A percentile compares a stretch with the other conserved stretches of the same genome.
These are phyloP conservation scores for Heterohyrax brucei DNA, from an alignment of 2,797 vertebrate genomes.

Conservation along the genomic window DNA sequence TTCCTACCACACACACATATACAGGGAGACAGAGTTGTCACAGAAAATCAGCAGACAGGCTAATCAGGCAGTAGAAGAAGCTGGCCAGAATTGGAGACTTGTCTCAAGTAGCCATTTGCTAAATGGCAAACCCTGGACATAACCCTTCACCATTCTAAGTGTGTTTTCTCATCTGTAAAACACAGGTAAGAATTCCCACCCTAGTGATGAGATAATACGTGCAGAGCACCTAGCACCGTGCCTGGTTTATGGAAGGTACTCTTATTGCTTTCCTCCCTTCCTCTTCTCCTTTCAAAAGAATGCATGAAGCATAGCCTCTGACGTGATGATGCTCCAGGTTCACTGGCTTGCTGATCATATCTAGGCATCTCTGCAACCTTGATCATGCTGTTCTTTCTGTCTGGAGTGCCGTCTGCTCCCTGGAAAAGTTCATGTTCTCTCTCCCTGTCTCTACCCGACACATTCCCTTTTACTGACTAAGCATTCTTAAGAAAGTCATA, in stretches of 20 bases:
- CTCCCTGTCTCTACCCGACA: no score
- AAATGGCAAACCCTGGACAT: neutral
- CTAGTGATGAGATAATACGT: neutral
- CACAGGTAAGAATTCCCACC: neutral
- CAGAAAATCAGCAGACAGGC: neutral
- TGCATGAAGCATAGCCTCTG: neutral
- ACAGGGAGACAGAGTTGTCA: neutral
- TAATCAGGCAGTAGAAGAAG: conserved; percentile 20
- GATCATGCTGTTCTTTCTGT: neutral
- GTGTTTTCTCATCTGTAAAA: conserved; percentile 40
- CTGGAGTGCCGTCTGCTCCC: neutral
- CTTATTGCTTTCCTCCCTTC: neutral
- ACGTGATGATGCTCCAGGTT: neutral
- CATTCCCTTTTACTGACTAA: neutral
- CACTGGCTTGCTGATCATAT: neutral
- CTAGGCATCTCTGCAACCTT: neutral
- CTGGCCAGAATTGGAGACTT: neutral
- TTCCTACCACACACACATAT: neutral
- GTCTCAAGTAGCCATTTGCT: conserved; percentile 3
- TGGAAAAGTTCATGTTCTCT: neutral
- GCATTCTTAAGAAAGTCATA: conserved; percentile 51
- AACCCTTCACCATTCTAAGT: neutral
- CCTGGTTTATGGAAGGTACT: neutral
- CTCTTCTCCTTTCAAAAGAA: neutral
- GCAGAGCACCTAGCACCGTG: neutral